These are phyloP conservation scores for Noctua comes DNA, from an alignment of 2,888 invertebrate genomes.

Conservation along the genomic window DNA sequence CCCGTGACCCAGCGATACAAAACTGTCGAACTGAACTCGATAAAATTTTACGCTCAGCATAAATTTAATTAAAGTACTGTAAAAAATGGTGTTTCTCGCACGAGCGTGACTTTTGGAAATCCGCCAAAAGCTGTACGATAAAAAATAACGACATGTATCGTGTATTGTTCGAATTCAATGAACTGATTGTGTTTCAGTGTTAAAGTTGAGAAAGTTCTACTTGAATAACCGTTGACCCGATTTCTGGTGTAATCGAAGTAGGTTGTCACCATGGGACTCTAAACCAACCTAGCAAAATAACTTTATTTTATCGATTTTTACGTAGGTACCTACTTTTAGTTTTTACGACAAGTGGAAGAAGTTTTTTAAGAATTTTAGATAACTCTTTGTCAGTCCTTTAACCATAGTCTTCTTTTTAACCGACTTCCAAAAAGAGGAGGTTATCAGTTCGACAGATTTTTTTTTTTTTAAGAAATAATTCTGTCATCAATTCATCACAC, in stretches of 20 bases:
- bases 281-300: background rate
- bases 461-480: background rate
- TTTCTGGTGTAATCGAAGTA: background rate
- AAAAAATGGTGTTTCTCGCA: constrained; percentile 39
- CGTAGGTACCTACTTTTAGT: background rate
- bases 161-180: constrained; percentile 31
- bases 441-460: too few species aligned
- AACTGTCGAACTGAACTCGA: constrained; percentile 31
- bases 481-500: background rate
- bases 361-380: background rate
- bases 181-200: constrained; percentile 13
- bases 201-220: background rate
- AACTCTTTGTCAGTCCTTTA: background rate
- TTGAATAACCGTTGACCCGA: background rate
- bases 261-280: background rate
- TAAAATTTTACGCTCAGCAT: constrained; percentile 42
- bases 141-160: constrained; percentile 43
- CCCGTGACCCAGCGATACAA: background rate
- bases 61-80: constrained; percentile 43
- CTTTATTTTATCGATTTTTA: background rate
- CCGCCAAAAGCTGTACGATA: constrained; percentile 48
- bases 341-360: background rate
- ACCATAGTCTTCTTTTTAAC: background rate
- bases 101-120: constrained; percentile 41
- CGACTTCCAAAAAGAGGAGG: too few species aligned